Conservation (phyloP, 2,797 vertebrate species). For the Neosilurus hyrtlii region DNA sequence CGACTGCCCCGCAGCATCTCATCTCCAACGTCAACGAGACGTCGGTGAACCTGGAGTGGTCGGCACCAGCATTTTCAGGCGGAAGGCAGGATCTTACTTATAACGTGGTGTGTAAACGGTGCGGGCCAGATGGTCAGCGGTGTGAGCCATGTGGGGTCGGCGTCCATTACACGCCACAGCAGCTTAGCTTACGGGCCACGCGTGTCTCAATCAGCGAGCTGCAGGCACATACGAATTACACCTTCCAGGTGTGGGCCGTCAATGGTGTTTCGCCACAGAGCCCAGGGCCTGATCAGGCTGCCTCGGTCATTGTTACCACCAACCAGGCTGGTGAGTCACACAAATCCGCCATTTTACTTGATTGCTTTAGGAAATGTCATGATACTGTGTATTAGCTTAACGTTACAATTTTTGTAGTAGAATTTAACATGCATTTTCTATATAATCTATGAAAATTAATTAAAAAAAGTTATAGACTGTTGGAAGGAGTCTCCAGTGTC, state of each 20-base stretch:
- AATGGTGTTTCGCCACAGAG: conserved; percentile 91
- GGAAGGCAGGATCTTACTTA: conserved; percentile 85
- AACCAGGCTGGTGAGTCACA: conserved; percentile 91
- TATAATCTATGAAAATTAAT: not conserved
- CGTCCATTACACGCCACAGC: conserved; percentile 87
- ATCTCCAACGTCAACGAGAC: conserved; percentile 98
- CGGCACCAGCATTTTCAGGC: conserved; percentile 79
- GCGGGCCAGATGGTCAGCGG: conserved; percentile 73
- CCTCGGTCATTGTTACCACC: conserved; percentile 93
- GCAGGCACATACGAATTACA: conserved; percentile 94
- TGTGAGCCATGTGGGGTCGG: conserved; percentile 86
- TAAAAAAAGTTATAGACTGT: not conserved
- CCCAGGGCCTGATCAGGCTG: conserved; percentile 83
- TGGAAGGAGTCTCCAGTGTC: not conserved
- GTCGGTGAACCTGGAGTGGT: conserved; percentile 96
- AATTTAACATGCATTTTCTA: not conserved
- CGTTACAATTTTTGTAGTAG: not conserved
- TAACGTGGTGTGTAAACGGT: conserved; percentile 88
- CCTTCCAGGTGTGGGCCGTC: conserved; percentile 89
- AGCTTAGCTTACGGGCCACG: conserved; percentile 78
- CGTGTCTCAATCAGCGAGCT: conserved; percentile 94
- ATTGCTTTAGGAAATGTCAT: not conserved
- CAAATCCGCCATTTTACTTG: not conserved
- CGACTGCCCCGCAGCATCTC: conserved; percentile 89
- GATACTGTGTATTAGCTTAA: not conserved